Evolutionary conservation across 1,140 invertebrate species (phyloP), one percentile per base, ranked within the genome.

Genomic region (Magallana ariakensis): DNA sequence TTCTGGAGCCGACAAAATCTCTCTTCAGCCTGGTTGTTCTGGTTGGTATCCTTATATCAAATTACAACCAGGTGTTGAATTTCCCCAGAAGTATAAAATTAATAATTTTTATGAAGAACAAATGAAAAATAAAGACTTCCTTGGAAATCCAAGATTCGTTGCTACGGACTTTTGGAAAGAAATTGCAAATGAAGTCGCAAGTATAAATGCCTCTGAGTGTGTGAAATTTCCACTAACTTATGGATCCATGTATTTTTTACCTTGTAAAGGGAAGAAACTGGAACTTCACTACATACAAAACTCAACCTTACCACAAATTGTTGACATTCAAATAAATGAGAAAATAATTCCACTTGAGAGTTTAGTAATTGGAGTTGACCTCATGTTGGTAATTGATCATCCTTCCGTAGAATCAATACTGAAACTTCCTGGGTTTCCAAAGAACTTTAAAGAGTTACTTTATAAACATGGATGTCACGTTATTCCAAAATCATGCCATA

Each of bases 361-460:
- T 54, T 54, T n/a, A 53, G 13, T n/a, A 3, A 56, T 82, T n/a
- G 46, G 54, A 6, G 80, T 82, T 82, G 80, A 82, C 54, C 55
- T 82, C 19, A 82, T 82, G 80, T 19, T 56, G 80, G 80, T 46
- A 54, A 82, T 82, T 8, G 15, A 56, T 13, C 46, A 55, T 55
- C 46, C 46, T 1, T 1, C 53, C 33, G 19, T 16, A 82, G 46
- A 54, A 54, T 16, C 9, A 19, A 53, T 82, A 26, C n/a, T 19
- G 8, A 22, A 19, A 26, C 19, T 8, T 60, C 16, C 57, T 0
- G 56, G 33, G 11, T 84, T 84, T 33, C 82, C 82, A 33, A 15
- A 16, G 19, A n/a, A 84, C 10, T 84, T 84, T 60, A 60, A 84
- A 60, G 82, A 84, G 11, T 60, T 58, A 10, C 53, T 84, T 26